phyloP scores from a whole-genome alignment of 1,140 invertebrate species.

The Brachionus calyciflorus region DNA sequence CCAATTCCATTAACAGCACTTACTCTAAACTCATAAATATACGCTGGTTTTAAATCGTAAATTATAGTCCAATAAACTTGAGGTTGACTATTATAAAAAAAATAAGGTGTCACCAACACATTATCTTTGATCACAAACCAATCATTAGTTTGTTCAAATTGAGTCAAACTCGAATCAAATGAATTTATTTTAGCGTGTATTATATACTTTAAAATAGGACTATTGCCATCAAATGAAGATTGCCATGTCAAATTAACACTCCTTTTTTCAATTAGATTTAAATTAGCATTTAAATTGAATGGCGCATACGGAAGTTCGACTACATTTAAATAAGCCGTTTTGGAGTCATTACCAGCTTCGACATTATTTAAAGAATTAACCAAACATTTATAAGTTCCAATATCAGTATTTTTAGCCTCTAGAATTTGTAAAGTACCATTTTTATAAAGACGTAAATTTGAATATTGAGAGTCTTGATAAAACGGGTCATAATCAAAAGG shows the following conservation, averaged over 20 bases:
- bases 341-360: slow-evolving; percentile 83
- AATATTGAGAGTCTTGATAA: slow-evolving; percentile 49
- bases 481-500: slow-evolving; percentile 52
- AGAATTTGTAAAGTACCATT: slow-evolving; percentile 62
- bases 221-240: slow-evolving; percentile 92
- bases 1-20: slow-evolving; percentile 86
- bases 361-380: slow-evolving; percentile 66
- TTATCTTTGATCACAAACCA: slow-evolving; percentile 44
- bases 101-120: slow-evolving; percentile 59
- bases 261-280: slow-evolving; percentile 59
- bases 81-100: slow-evolving; percentile 79
- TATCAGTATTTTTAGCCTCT: slow-evolving; percentile 62
- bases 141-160: slow-evolving; percentile 31
- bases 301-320: slow-evolving; percentile 43
- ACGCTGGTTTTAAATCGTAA: slow-evolving; percentile 82
- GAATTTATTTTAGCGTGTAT: slow-evolving; percentile 69
- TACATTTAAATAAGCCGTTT: slow-evolving; percentile 66
- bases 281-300: slow-evolving; percentile 50
- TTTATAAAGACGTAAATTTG: slow-evolving; percentile 49
- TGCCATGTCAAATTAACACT: slow-evolving; percentile 87
- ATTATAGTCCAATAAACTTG: slow-evolving; percentile 72
- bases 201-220: slow-evolving; percentile 85
- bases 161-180: slow-evolving; percentile 7
- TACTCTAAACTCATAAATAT: slow-evolving; percentile 90
- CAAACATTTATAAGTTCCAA: slow-evolving; percentile 64